phyloP scores from a whole-genome alignment of 2,113 vertebrate genomes.

The Noctilio leporinus region DNA sequence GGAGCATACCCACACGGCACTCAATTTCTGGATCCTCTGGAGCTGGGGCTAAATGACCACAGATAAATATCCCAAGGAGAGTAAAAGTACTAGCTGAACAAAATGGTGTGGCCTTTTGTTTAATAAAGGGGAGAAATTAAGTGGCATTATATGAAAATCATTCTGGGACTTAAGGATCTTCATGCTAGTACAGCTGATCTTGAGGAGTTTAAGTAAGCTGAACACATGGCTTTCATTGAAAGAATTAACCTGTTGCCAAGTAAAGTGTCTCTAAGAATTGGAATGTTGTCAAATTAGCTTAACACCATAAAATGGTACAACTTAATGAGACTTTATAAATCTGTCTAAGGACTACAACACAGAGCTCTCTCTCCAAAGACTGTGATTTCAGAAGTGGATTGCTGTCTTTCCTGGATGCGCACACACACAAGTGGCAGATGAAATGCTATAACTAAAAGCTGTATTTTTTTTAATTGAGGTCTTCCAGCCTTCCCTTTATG shows the following conservation, averaged over 20 bases:
- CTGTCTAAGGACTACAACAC: conserved; percentile 5
- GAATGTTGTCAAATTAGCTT: conserved; percentile 54
- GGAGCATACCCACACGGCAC: background rate
- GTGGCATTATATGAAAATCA: background rate
- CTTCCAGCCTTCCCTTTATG: background rate
- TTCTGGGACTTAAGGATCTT: background rate
- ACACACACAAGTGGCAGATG: background rate
- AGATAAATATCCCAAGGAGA: background rate
- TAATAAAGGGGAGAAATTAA: background rate
- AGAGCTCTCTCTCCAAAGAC: background rate
- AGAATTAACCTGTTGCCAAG: conserved; percentile 57
- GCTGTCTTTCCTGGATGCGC: background rate
- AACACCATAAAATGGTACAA: conserved; percentile 19
- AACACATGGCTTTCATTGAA: conserved; percentile 22
- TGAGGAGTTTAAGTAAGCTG: conserved; percentile 24
- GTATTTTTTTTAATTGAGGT: background rate
- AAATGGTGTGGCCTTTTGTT: background rate
- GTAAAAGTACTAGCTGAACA: background rate
- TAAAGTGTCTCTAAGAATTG: conserved; percentile 44
- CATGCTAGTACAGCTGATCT: background rate
- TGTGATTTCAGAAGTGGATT: conserved; percentile 11
- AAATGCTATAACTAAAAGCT: background rate
- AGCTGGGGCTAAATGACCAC: background rate
- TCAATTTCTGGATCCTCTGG: background rate
- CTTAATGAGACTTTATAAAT: conserved; percentile 44